phyloP scores from a whole-genome alignment of 2,888 invertebrate species.

The Biston stratarius region DNA sequence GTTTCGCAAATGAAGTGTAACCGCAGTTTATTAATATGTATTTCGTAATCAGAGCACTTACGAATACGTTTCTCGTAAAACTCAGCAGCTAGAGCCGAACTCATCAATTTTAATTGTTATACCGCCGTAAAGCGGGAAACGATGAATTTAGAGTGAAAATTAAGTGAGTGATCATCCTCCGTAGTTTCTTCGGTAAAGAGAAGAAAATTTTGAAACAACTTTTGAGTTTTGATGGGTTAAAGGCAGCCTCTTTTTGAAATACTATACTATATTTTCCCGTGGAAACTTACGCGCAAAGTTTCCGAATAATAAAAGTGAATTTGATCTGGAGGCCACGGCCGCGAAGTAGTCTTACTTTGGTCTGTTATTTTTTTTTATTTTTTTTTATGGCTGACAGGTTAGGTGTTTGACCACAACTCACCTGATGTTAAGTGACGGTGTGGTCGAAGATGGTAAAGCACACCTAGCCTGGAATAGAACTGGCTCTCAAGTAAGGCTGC shows the following conservation, averaged over 20 bases:
- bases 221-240: conserved; percentile 62
- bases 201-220: conserved; percentile 60
- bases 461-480: too few relatives aligned
- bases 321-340: conserved; percentile 2
- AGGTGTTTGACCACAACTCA: too few relatives aligned
- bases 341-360: not conserved
- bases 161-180: conserved; percentile 49
- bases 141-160: conserved; percentile 49
- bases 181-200: conserved; percentile 43
- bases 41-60: conserved; percentile 41
- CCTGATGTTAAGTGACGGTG: too few relatives aligned
- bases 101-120: conserved; percentile 48
- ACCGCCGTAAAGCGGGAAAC: conserved; percentile 42
- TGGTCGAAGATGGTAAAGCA: too few relatives aligned
- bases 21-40: conserved; percentile 43
- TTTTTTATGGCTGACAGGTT: too few relatives aligned
- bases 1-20: conserved; percentile 38
- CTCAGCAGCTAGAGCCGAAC: conserved; percentile 40
- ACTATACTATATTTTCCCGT: conserved; percentile 67
- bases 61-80: conserved; percentile 32
- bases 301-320: conserved; percentile 47
- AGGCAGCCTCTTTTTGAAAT: conserved; percentile 65
- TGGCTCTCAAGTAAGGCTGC: too few relatives aligned
- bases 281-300: conserved; percentile 59
- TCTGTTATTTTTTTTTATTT: too few relatives aligned